Base-by-base conservation (phyloP, 2,113 vertebrate genomes). In the Sinocyclocheilus anophthalmus region DNA sequence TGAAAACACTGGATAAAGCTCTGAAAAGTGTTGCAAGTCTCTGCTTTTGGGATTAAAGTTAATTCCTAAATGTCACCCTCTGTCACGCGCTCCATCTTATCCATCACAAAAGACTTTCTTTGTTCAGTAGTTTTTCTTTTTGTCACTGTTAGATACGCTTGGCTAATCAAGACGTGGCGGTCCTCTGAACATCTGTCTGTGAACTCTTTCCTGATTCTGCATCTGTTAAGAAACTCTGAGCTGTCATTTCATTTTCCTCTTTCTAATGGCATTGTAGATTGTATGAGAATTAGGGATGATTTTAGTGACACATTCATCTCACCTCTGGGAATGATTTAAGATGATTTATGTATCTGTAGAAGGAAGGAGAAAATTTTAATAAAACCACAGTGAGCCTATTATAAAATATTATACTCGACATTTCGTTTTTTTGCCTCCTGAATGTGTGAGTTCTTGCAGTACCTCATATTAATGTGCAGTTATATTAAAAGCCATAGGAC, bases 401-500 rank as follows among this genome's bases (percentile, higher is more conserved):
- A 48, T 48, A 48, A 12, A 48, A 48, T 48, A 12, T 12, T 48
- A 48, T 48, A 48, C 76, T 81, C 3, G 50, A 16, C 67, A 78
- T 48, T 8, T 59, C 39, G 22, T 63, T n/a, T 55, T 88, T 73
- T 26, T 85, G 83, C 73, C 48, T 65, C 70, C 70, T 85, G 70
- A 77, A 77, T 76, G 59, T 55, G 61, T 70, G n/a, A 67, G 69
- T 20, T 83, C 18, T 77, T 85, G 78, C 20, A 59, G 57, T 81
- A 48, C 37, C 24, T 85, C 61, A 70, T 42, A 48, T 82, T 85
- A 59, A 70, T 78, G 45, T 50, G 61, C 45, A 69, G 61, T 70
- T 70, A 20, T 14, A 9, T 84, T 77, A 65, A 81, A 84, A 55
- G 61, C 53, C 72, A 20, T 13, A 70, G 57, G n/a, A 73, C 84